A percentile compares a stretch with the other conserved stretches of the same genome.
phyloP scores from a whole-genome alignment of 2,888 invertebrate genomes.

The Nebria salina region DNA sequence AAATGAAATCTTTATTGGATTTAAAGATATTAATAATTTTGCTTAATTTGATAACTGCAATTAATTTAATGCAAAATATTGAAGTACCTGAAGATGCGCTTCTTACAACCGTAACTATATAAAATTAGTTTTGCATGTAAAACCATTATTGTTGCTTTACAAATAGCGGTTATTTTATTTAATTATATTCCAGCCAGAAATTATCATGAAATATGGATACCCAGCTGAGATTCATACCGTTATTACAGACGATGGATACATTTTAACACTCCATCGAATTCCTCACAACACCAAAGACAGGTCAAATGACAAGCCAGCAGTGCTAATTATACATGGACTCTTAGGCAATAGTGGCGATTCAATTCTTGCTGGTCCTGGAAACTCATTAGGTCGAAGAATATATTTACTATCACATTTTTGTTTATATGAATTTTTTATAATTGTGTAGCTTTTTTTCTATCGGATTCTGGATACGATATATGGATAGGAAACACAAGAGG shows the following conservation, averaged over 20 bases:
- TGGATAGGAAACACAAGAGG: constrained; percentile 72
- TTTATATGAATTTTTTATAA: too few species aligned
- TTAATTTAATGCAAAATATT: neutral
- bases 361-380: constrained; percentile 64
- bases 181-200: constrained; percentile 57
- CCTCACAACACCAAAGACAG: constrained; percentile 59
- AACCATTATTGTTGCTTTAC: too few species aligned
- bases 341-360: constrained; percentile 66
- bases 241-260: constrained; percentile 67
- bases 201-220: constrained; percentile 62
- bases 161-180: too few species aligned
- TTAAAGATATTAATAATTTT: neutral
- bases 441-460: constrained; percentile 56
- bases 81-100: neutral
- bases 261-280: constrained; percentile 67
- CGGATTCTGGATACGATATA: constrained; percentile 62
- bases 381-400: constrained; percentile 60
- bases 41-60: neutral
- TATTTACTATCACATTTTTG: neutral
- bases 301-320: constrained; percentile 55
- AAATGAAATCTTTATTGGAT: neutral
- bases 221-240: constrained; percentile 61
- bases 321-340: constrained; percentile 66
- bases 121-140: neutral
- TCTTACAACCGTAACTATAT: neutral